phyloP scores from a whole-genome alignment of 2,888 invertebrate species.

The Cosmia pyralina region DNA sequence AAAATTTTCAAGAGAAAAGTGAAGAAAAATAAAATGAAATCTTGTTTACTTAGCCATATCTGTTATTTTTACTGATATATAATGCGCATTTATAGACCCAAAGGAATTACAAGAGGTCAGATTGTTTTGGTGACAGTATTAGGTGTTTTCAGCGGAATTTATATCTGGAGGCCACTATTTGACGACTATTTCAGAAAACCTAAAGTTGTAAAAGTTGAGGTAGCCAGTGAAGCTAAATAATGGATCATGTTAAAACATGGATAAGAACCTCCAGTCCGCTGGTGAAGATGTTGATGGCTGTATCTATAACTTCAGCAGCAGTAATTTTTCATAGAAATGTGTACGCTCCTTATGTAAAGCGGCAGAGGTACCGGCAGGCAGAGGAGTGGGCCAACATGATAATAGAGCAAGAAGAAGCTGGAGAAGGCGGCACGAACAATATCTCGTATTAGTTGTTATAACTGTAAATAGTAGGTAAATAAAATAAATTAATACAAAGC shows the following conservation, averaged over 20 bases:
- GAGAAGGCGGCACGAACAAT: conserved; percentile 66
- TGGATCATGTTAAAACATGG: conserved; percentile 73
- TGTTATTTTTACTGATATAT: conserved; percentile 55
- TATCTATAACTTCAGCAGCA: conserved; percentile 78
- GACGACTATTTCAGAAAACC: conserved; percentile 73
- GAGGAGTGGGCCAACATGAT: conserved; percentile 84
- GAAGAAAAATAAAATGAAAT: conserved; percentile 25
- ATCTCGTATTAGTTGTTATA: conserved; percentile 66
- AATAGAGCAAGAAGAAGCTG: conserved; percentile 80
- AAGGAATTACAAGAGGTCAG: conserved; percentile 81
- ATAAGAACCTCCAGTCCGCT: conserved; percentile 76
- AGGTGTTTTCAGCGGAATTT: conserved; percentile 86
- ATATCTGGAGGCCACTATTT: conserved; percentile 88
- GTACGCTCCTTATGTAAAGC: conserved; percentile 75
- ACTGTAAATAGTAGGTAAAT: conserved; percentile 50
- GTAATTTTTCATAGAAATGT: conserved; percentile 73
- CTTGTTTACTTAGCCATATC: neutral
- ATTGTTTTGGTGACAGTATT: conserved; percentile 80
- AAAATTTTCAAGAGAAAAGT: conserved; percentile 19
- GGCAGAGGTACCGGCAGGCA: conserved; percentile 72
- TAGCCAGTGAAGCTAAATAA: conserved; percentile 66
- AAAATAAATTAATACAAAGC: conserved; percentile 32
- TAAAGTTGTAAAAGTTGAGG: conserved; percentile 54
- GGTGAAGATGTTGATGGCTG: conserved; percentile 81
- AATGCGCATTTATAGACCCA: conserved; percentile 85